Conservation (phyloP, 2,797 vertebrate species). For the Ctenochaetus hawaiiensis region DNA sequence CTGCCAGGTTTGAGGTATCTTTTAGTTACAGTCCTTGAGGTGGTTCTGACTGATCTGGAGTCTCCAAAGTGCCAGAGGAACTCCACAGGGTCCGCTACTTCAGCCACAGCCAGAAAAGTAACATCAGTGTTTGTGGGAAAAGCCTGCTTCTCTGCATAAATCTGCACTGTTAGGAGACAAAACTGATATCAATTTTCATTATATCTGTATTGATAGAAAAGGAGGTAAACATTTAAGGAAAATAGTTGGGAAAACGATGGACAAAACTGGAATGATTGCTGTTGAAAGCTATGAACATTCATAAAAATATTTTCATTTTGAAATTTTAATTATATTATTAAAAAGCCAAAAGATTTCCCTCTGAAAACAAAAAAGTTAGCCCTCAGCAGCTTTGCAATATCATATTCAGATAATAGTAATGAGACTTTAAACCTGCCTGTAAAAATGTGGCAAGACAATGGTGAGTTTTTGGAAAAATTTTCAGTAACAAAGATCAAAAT, state of each 20-base stretch:
- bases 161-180: slow-evolving; percentile 69
- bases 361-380: background rate
- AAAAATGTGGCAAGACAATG: background rate
- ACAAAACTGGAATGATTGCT: no score
- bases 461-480: background rate
- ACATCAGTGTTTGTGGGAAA: slow-evolving; percentile 83
- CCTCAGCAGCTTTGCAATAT: background rate
- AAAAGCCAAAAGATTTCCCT: background rate
- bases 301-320: background rate
- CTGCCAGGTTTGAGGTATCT: slow-evolving; percentile 79
- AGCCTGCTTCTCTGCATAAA: slow-evolving; percentile 79
- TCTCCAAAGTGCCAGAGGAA: slow-evolving; percentile 88
- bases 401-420: background rate
- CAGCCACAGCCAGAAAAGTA: slow-evolving; percentile 77
- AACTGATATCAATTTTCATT: slow-evolving; percentile 1
- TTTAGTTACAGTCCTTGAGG: slow-evolving; percentile 76
- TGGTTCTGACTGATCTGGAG: slow-evolving; percentile 72
- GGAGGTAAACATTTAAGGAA: no score
- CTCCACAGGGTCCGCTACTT: slow-evolving; percentile 66
- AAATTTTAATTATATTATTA: no score
- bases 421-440: background rate
- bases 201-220: background rate
- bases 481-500: background rate
- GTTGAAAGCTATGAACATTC: no score
- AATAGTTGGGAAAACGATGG: no score